These are phyloP conservation scores for Pachyuromys duprasi DNA, from an alignment of 2,797 vertebrate species.

Conservation along the genomic window DNA sequence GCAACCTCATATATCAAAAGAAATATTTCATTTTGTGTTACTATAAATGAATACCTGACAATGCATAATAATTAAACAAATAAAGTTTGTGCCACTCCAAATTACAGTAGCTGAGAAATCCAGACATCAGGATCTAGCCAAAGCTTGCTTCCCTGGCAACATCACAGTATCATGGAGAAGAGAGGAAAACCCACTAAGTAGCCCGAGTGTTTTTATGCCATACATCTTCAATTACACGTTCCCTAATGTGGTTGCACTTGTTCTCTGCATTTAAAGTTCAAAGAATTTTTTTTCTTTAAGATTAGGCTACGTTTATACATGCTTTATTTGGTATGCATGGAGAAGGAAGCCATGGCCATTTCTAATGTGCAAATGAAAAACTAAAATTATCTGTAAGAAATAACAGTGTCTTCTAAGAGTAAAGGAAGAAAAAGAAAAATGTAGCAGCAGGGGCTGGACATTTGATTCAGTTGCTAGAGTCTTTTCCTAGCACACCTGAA, in stretches of 20 bases:
- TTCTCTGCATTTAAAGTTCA: background rate
- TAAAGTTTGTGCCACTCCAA: background rate
- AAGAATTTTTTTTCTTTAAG: background rate
- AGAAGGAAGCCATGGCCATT: background rate
- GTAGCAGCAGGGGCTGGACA: too few species aligned
- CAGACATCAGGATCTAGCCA: background rate
- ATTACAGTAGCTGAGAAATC: background rate
- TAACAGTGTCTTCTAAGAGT: background rate
- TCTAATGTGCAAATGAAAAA: background rate
- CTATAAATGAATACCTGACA: background rate
- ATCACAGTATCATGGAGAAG: background rate
- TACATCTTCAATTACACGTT: background rate
- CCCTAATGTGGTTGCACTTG: background rate
- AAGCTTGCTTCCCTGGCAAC: background rate
- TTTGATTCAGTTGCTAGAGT: background rate
- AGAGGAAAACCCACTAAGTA: background rate
- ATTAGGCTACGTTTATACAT: background rate
- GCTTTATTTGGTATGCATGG: background rate
- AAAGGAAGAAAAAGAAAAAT: background rate
- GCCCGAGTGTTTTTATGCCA: background rate
- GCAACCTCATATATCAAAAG: background rate
- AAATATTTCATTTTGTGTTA: background rate
- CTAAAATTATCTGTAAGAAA: background rate
- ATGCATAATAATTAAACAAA: background rate
- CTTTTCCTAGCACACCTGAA: background rate